Percentiles rank a stretch among this genome's conserved stretches.
phyloP scores from a whole-genome alignment of 1,140 invertebrate genomes.

The Idris sp. region DNA sequence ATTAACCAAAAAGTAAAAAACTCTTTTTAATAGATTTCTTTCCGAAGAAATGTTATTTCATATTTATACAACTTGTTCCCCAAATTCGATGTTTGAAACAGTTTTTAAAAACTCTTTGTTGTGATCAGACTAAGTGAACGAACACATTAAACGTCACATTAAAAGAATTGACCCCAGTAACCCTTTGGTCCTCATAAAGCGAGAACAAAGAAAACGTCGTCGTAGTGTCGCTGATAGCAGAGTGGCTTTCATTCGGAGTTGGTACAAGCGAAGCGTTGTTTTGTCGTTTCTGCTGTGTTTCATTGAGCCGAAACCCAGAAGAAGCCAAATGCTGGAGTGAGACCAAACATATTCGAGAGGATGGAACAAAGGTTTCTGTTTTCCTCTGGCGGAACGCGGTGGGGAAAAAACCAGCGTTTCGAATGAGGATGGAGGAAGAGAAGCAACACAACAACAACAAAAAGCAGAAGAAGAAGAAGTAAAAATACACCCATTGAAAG shows the following conservation, averaged over 20 bases:
- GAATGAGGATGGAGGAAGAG: conserved; percentile 9
- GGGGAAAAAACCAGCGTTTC: conserved; percentile 22
- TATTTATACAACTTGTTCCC: too few species aligned
- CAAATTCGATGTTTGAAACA: not conserved
- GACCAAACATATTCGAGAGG: conserved; percentile 17
- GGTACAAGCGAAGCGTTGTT: conserved; percentile 40
- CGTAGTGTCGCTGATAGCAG: conserved; percentile 59
- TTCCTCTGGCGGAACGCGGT: conserved; percentile 13
- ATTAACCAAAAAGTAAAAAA: too few species aligned
- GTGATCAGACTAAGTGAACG: conserved; percentile 2
- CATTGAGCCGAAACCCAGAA: conserved; percentile 48
- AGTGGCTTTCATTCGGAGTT: conserved; percentile 59
- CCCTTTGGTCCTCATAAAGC: conserved; percentile 59
- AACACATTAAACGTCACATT: conserved; percentile 33
- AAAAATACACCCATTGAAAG: conserved; percentile 2
- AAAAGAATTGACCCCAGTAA: conserved; percentile 43
- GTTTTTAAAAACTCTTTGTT: conserved; percentile 2
- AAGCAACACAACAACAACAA: too few species aligned
- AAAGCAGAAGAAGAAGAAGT: conserved; percentile 15
- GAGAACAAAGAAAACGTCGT: conserved; percentile 65
- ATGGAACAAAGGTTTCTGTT: conserved; percentile 57
- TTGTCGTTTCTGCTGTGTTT: conserved; percentile 47
- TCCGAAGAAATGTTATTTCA: too few species aligned
- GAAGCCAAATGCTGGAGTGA: conserved; percentile 29
- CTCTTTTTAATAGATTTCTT: too few species aligned